Conservation (phyloP, 1,140 invertebrate species). For the Drosophila cardini region DNA sequence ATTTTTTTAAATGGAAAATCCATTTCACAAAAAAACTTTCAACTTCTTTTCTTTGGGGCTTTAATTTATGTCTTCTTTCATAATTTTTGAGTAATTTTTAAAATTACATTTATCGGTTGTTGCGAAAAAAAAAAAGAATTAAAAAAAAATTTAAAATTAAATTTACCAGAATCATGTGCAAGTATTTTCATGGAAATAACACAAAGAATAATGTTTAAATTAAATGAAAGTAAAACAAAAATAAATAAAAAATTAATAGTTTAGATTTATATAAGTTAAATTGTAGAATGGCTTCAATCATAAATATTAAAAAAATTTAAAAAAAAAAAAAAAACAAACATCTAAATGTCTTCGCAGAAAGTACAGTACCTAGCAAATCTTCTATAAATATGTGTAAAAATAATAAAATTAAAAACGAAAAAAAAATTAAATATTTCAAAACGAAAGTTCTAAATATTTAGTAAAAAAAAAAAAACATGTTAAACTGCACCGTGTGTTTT, state of each 20-base stretch:
- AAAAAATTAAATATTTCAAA: conserved; percentile 20
- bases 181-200: conserved; percentile 81
- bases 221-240: conserved; percentile 28
- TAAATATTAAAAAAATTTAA: conserved; percentile 5
- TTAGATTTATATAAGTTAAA: conserved; percentile 42
- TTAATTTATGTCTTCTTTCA: conserved; percentile 68
- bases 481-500: conserved; percentile 48
- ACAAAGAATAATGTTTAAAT: conserved; percentile 57
- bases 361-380: conserved; percentile 50
- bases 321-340: conserved; percentile 28
- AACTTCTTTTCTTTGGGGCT: conserved; percentile 44
- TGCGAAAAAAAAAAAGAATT: conserved; percentile 28
- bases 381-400: conserved; percentile 39
- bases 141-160: conserved; percentile 22
- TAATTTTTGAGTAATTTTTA: conserved; percentile 64
- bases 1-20: conserved; percentile 21
- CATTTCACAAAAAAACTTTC: conserved; percentile 4
- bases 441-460: conserved; percentile 31
- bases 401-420: conserved; percentile 4
- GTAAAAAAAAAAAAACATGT: conserved; percentile 25
- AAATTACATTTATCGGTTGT: conserved; percentile 56
- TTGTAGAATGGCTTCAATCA: conserved; percentile 41
- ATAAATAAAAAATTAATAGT: conserved; percentile 29
- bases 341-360: conserved; percentile 55
- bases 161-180: conserved; percentile 65